Percentiles rank a stretch among this genome's conserved stretches.
phyloP scores from a whole-genome alignment of 2,888 invertebrate species.

The Papilio elwesi region DNA sequence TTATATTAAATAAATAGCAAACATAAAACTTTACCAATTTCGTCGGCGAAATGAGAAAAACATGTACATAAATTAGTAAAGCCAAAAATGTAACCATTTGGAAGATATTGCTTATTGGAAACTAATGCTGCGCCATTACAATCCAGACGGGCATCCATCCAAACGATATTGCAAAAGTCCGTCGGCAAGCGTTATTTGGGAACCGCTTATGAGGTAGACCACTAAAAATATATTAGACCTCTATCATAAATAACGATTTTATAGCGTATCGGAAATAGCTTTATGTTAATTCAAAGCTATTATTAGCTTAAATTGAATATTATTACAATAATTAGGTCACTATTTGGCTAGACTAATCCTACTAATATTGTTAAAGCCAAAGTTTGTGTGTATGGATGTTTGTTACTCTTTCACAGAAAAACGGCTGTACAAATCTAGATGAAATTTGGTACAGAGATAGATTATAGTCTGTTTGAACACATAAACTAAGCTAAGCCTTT shows the following conservation, averaged over 20 bases:
- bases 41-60: slow-evolving; percentile 43
- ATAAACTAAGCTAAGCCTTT: no score
- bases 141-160: slow-evolving; percentile 55
- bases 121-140: slow-evolving; percentile 60
- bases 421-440: no score
- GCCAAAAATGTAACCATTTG: slow-evolving; percentile 56
- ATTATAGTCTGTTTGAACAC: no score
- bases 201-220: slow-evolving; percentile 34
- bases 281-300: slow-evolving; percentile 16
- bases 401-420: no score
- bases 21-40: slow-evolving; percentile 42
- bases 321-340: slow-evolving; percentile 22
- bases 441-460: no score
- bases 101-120: slow-evolving; percentile 73
- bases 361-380: no score
- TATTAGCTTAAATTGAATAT: slow-evolving; percentile 17
- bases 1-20: slow-evolving; percentile 3
- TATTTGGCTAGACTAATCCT: slow-evolving; percentile 12
- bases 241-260: slow-evolving; percentile 36
- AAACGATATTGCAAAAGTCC: slow-evolving; percentile 55
- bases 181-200: slow-evolving; percentile 46
- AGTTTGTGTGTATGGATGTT: no score
- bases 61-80: slow-evolving; percentile 61
- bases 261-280: slow-evolving; percentile 22
- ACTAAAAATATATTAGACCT: slow-evolving; percentile 39